Evolutionary conservation across 1,140 invertebrate genomes (phyloP), one percentile per base, ranked within the genome.

Genomic region (Nilaparvata lugens): DNA sequence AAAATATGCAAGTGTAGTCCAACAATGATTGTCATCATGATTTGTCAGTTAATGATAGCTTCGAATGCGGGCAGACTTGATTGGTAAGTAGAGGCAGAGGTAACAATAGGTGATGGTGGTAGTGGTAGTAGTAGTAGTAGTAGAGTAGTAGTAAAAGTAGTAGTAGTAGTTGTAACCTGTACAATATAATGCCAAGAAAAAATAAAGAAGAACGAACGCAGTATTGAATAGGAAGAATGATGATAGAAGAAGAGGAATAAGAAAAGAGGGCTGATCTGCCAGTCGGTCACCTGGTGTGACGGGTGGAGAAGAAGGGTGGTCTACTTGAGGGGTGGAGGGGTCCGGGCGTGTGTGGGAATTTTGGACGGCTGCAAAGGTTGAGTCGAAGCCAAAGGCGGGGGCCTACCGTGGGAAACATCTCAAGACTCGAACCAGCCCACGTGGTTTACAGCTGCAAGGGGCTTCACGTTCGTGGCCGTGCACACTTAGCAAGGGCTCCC

Each of bases 191-290:
- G 31, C 31, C 31, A 35, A 4, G 31, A 35, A 35, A 35, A 11
- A 35, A 9, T 9, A 48, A n/a, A n/a, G n/a, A 40, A 40, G n/a
- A 40, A 40, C 9, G 45, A 48, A 48, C 21, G 45, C 18, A 23
- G 45, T 48, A 48, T 48, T 48, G 45, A 48, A 48, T 48, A 48
- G 45, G 45, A 48, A 48, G 45, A 48, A 48, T 19, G 45, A 48
- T 23, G 16, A 48, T 48, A 6, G 45, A 19, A 48, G 45, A 23
- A 23, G 21, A 23, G 5, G n/a, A 23, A 11, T 18, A 18, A 48
- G 11, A 18, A 13, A 45, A 48, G 45, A 48, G 16, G 45, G 45
- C 45, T 18, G 45, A 48, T 7, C 6, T 18, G 45, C 45, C 16
- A 23, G 21, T 19, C 21, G 45, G 45, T 48, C 45, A 48, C 45